Base-by-base conservation (phyloP, 2,888 invertebrate species). In the Drosophila parthenogenetica region DNA sequence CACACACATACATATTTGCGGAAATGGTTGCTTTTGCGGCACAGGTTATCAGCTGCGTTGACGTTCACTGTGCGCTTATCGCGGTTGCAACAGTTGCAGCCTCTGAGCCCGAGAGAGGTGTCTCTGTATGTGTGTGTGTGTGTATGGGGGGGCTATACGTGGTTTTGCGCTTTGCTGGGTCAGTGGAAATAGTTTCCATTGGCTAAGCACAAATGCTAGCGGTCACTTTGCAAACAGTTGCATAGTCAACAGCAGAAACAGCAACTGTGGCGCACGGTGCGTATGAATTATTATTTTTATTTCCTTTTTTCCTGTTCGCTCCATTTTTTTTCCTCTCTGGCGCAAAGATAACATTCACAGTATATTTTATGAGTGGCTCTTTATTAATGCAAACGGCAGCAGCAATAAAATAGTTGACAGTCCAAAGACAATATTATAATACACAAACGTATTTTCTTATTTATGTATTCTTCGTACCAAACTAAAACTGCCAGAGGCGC, bases 221-320 rank as follows among this genome's bases (percentile, higher is more conserved):
- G 53, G 57, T 32, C 53, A 68, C 63, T 66, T 72, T 77, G 48
- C 58, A 63, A 73, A 73, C 61, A 60, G 59, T 53, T 57, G 69
- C 50, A 49, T 60, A 58, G 60, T 48, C 57, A 57, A 35, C 35
- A 48, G 46, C 59, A n/a, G 37, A 13, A 17, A 5, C 37, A 11
- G 48, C 45, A 48, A 22, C 43, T 54, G 14, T 11, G 59, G 22
- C 58, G 13, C 62, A 53, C 66, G 51, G 54, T 60, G 78, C 81
- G 81, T 63, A 73, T 78, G 81, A 69, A 51, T 57, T 59, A 81
- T 77, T 19, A 81, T 77, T 19, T 35, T 32, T 51, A n/a, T 46
- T 10, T 35, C 17, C 1, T 4, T 46, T 5, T 17, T 5, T 35
- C 17, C 7, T 32, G 0, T 46, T 2, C 8, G 7, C 19, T 43